These are phyloP conservation scores for Catamblyrhynchus diadema DNA, from an alignment of 2,797 vertebrate genomes.

Conservation along the genomic window DNA sequence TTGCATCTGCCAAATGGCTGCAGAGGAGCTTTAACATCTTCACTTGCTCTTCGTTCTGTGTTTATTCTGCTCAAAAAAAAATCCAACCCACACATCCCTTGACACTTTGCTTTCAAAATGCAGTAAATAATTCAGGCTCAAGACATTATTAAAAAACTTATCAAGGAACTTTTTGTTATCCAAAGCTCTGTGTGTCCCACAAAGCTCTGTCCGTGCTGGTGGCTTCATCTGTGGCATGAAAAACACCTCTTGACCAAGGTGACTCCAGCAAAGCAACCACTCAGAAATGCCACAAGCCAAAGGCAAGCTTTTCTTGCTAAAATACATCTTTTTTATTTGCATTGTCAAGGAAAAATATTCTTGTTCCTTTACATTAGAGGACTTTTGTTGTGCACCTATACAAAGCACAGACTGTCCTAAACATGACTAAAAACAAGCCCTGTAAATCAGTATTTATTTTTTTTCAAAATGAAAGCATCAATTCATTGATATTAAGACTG, in stretches of 20 bases:
- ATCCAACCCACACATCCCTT: fast-evolving
- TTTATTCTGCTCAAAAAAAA: not conserved
- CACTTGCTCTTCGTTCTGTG: not conserved
- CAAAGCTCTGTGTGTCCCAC: not conserved
- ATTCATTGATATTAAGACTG: not conserved
- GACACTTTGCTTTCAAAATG: not conserved
- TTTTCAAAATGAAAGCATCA: constrained; percentile 5
- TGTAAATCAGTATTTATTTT: not conserved
- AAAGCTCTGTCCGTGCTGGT: not conserved
- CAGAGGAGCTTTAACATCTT: not conserved
- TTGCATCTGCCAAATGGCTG: not conserved
- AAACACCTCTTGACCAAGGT: not conserved
- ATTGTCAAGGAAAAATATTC: not conserved
- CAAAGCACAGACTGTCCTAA: not conserved
- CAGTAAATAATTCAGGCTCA: not conserved
- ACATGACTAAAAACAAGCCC: not conserved
- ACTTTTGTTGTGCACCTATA: not conserved
- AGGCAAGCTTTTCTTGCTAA: not conserved
- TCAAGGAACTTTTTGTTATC: not conserved
- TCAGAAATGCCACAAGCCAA: not conserved
- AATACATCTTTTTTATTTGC: not conserved
- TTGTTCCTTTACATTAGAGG: not conserved
- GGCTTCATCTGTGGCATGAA: not conserved
- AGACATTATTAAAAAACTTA: not conserved
- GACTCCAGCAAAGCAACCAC: not conserved